Evolutionary conservation across 2,888 invertebrate genomes (phyloP).

Genomic region (Lamproptera curius): DNA sequence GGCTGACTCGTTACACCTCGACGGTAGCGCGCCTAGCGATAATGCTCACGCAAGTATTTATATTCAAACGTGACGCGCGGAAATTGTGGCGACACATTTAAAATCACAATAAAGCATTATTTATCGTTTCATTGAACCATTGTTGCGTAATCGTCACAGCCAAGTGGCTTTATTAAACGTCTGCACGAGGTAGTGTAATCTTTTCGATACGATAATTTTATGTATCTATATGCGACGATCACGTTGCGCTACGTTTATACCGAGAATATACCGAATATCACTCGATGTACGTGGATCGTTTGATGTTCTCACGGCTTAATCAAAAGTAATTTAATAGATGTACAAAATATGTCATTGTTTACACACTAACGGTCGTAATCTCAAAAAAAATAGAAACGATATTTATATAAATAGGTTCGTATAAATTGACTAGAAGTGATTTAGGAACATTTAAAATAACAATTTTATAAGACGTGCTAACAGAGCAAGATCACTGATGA

Average conservation of each 20-base stretch:
- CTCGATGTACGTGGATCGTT: too few relatives aligned
- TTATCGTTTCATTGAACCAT: constrained; percentile 24
- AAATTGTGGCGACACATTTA: constrained; percentile 28
- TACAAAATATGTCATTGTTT: too few relatives aligned
- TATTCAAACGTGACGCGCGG: constrained; percentile 38
- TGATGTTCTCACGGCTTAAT: too few relatives aligned
- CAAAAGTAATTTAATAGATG: too few relatives aligned
- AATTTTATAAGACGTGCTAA: too few relatives aligned
- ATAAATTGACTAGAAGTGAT: background rate
- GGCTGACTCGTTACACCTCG: constrained; percentile 65
- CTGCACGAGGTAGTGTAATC: constrained; percentile 7
- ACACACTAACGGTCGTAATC: too few relatives aligned
- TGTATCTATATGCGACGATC: constrained; percentile 1
- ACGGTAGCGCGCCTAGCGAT: constrained; percentile 46
- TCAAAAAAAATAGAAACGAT: too few relatives aligned
- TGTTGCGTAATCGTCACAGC: constrained; percentile 21
- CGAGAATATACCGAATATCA: too few relatives aligned
- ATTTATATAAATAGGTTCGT: constrained; percentile 11
- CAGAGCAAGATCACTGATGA: too few relatives aligned
- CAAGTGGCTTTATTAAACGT: constrained; percentile 12
- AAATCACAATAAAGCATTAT: constrained; percentile 25
- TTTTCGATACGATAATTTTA: constrained; percentile 1
- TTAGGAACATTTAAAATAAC: too few relatives aligned
- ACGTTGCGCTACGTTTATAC: background rate
- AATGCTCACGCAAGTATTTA: constrained; percentile 41